Conservation (phyloP, 2,888 invertebrate species). For the Hypsopygia costalis region DNA sequence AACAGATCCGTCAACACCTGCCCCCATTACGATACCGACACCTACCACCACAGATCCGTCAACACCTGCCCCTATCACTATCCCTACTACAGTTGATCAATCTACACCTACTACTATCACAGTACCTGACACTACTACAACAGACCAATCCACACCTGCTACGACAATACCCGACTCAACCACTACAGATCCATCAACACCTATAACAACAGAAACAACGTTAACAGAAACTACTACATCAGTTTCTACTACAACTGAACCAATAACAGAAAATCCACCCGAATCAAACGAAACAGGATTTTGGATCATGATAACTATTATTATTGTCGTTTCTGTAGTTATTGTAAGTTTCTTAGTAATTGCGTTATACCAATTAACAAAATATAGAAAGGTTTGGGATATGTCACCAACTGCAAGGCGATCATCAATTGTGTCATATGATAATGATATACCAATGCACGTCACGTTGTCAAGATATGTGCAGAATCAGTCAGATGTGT, state of each 20-base stretch:
- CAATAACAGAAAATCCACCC: neutral
- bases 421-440: neutral
- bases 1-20: slow-evolving; percentile 4
- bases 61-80: neutral
- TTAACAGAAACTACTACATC: too few relatives aligned
- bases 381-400: neutral
- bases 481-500: too few relatives aligned
- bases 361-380: neutral
- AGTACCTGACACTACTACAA: slow-evolving; percentile 1
- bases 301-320: neutral
- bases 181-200: too few relatives aligned
- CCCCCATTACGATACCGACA: slow-evolving; percentile 9
- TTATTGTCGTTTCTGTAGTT: neutral
- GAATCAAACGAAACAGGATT: neutral
- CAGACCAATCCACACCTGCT: neutral
- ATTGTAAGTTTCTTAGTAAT: neutral
- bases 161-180: neutral
- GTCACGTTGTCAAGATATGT: neutral
- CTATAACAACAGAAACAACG: too few relatives aligned
- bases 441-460: neutral
- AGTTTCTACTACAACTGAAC: neutral
- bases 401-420: neutral
- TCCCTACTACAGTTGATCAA: neutral
- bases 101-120: neutral
- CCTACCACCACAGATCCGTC: neutral